phyloP scores from a whole-genome alignment of 2,888 invertebrate species.

The Drosophila maculinotata region DNA sequence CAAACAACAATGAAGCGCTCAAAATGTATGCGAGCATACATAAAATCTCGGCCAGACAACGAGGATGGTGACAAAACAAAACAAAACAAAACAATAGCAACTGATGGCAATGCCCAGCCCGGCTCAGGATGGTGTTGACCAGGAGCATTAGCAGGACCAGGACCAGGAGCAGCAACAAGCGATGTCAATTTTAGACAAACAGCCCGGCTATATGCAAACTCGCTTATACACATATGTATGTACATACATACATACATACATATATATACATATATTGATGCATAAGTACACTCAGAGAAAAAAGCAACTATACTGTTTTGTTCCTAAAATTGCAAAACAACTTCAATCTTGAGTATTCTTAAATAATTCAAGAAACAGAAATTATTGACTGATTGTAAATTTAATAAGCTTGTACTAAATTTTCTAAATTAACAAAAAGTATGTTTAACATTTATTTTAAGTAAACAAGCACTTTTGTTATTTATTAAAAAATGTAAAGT shows the following conservation, averaged over 20 bases:
- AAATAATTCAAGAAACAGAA: no score
- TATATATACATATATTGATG: no score
- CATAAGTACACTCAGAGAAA: neutral
- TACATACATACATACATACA: no score
- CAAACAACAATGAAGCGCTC: conserved; percentile 79
- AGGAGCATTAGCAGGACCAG: conserved; percentile 5
- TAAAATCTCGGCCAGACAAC: conserved; percentile 74
- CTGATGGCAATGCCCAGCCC: conserved; percentile 20
- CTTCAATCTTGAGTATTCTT: no score
- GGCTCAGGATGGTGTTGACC: conserved; percentile 8
- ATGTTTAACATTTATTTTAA: no score
- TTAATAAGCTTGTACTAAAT: no score
- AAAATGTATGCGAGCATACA: conserved; percentile 69
- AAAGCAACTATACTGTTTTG: no score
- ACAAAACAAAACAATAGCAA: conserved; percentile 26
- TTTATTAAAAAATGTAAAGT: no score
- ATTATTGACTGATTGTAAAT: no score
- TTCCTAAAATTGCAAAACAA: no score
- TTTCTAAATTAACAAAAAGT: no score
- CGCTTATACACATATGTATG: conserved; percentile 21
- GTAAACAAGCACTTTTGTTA: no score
- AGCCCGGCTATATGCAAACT: conserved; percentile 58
- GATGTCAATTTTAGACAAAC: conserved; percentile 80
- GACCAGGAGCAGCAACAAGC: conserved; percentile 51
- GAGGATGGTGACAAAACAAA: conserved; percentile 51